A percentile compares a stretch with the other conserved stretches of the same genome.
phyloP scores from a whole-genome alignment of 2,113 vertebrate species.

The Engystomops pustulosus region DNA sequence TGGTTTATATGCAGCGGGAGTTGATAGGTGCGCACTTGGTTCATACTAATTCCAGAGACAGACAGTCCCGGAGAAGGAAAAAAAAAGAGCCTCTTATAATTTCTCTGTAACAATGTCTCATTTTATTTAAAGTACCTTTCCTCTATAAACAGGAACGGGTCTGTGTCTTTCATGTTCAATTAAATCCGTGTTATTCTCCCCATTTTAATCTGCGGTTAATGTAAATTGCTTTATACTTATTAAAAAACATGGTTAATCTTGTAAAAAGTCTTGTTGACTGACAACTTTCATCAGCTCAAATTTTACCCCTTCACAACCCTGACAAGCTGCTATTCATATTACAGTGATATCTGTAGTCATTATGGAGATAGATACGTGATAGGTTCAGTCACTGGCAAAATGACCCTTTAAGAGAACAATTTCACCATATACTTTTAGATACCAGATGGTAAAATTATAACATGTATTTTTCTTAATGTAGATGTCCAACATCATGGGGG shows the following conservation, averaged over 20 bases:
- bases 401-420: too few species aligned
- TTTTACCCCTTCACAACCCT: not conserved
- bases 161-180: constrained; percentile 36
- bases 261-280: not conserved
- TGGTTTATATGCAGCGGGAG: constrained; percentile 51
- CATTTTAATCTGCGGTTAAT: not conserved
- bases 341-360: not conserved
- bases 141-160: constrained; percentile 34
- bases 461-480: too few species aligned
- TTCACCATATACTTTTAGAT: too few species aligned
- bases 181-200: not conserved
- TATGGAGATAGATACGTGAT: not conserved
- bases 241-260: not conserved
- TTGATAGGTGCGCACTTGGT: constrained; percentile 36
- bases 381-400: not conserved
- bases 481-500: too few species aligned
- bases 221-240: not conserved
- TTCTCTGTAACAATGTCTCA: constrained; percentile 18
- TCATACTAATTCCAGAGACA: constrained; percentile 43
- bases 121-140: constrained; percentile 17
- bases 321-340: not conserved
- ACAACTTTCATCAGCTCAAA: constrained; percentile 2
- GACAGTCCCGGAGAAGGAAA: constrained; percentile 23
- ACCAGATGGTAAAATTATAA: too few species aligned
- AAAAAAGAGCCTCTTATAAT: not conserved